Base-by-base conservation (phyloP, 2,888 invertebrate genomes). In the Drosophila subsilvestris region DNA sequence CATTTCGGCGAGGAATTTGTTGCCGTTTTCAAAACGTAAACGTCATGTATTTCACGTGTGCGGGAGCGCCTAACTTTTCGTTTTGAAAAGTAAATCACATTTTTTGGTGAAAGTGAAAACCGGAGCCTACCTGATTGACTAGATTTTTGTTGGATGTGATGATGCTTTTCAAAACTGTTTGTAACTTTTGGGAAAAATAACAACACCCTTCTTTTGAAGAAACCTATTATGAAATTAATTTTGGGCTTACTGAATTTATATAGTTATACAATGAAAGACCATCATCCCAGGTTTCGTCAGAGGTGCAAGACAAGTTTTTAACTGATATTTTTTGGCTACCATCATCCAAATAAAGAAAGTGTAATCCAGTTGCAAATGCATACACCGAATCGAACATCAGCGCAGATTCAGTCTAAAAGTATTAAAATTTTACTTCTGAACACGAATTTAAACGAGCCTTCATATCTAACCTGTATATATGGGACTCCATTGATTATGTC, bases 351-450 rank as follows among this genome's bases (percentile, higher is more conserved):
- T 95, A 94, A 14, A 71, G 20, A 17, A 48, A 66, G 44, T 95
- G 95, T 44, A 97, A 91, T 2, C 97, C 97, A 78, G 95, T 94
- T 2, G 96, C 97, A 80, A 97, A 94, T 8, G 96, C 95, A 88
- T 96, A 96, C 0, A 97, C 97, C 2, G 97, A 96, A 90, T 97
- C 97, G 91, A 96, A 97, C 83, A 97, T 94, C 50, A 97, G 93
- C 0, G 97, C 97, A 65, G 97, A 96, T 91, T 96, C 96, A 56
- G 97, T 96, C 97, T 97, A 93, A 18, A 75, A 74, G 17, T 22
- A 44, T 32, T 25, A 5, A 29, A 9, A 9, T 25, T 9, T 22
- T 12, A 10, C 22, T 14, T 1, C 18, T 1, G 10, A 22, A 17
- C 10, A 8, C 20, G n/a, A 10, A 12, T 27, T 3, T 14, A 1